These are phyloP conservation scores for Actinostola sp. DNA, from an alignment of 92 coral and sea anemone species.

Conservation along the genomic window DNA sequence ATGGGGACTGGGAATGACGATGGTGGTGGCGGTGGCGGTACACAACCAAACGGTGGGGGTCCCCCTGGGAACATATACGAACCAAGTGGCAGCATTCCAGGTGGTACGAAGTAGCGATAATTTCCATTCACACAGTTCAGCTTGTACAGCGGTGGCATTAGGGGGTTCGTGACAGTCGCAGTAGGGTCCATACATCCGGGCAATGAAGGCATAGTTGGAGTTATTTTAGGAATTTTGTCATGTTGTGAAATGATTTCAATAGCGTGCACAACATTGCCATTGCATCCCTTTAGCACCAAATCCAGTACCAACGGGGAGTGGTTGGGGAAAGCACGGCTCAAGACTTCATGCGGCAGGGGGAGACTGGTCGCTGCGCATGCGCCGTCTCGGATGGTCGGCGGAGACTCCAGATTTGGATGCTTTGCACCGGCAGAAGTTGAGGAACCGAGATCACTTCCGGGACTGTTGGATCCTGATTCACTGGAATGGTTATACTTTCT, in stretches of 20 bases:
- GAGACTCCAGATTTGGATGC: conserved; percentile 52
- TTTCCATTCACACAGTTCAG: conserved; percentile 73
- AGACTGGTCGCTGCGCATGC: conserved; percentile 38
- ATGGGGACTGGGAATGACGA: conserved; percentile 7
- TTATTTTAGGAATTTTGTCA: conserved; percentile 41
- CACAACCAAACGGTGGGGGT: conserved; percentile 49
- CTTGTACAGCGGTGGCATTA: conserved; percentile 68
- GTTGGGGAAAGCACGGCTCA: conserved; percentile 83
- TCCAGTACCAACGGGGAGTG: conserved; percentile 71
- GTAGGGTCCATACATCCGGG: conserved; percentile 32
- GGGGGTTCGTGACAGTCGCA: conserved; percentile 20
- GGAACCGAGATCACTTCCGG: conserved; percentile 67
- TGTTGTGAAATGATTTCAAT: conserved; percentile 84
- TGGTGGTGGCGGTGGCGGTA: conserved; percentile 27
- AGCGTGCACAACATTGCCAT: conserved; percentile 90
- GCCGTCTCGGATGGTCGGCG: conserved; percentile 66
- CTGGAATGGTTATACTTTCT: conserved; percentile 55
- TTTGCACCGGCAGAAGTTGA: conserved; percentile 48
- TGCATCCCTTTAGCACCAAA: conserved; percentile 86
- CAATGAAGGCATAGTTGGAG: conserved; percentile 24
- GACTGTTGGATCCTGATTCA: conserved; percentile 57
- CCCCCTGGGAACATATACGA: conserved; percentile 70
- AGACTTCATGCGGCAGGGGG: conserved; percentile 81
- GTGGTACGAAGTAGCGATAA: conserved; percentile 72
- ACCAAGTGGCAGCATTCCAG: conserved; percentile 73